Conservation (phyloP, 2,797 vertebrate genomes). For the Acanthis flammea region DNA sequence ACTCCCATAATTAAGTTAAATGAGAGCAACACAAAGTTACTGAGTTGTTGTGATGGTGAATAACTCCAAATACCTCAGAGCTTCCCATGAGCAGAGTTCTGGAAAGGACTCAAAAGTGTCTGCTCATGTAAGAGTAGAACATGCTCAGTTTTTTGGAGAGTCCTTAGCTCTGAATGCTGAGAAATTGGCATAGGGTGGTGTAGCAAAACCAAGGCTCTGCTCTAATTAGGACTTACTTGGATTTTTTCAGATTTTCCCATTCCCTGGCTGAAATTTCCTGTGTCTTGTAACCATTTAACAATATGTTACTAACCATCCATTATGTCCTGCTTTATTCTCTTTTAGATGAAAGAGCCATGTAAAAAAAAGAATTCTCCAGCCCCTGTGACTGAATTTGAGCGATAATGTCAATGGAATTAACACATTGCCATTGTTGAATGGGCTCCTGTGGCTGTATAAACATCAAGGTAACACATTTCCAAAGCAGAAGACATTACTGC, state of each 20-base stretch:
- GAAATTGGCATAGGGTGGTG: background rate
- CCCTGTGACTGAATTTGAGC: conserved; percentile 48
- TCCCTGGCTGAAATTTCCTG: conserved; percentile 3
- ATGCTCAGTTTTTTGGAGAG: background rate
- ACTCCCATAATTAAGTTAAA: background rate
- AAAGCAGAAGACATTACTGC: conserved; percentile 9
- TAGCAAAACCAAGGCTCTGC: background rate
- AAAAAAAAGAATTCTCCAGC: background rate
- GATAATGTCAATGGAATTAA: conserved; percentile 63
- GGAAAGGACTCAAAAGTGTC: background rate
- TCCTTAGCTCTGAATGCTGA: background rate
- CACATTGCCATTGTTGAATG: conserved; percentile 48
- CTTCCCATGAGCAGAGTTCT: background rate
- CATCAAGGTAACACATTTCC: conserved; percentile 51
- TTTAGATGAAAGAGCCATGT: conserved; percentile 53
- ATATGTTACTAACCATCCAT: conserved; percentile 46
- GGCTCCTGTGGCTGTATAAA: conserved; percentile 53
- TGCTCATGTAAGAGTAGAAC: background rate
- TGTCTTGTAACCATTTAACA: conserved; percentile 18
- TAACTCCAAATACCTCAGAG: background rate
- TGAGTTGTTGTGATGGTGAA: background rate
- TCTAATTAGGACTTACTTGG: background rate
- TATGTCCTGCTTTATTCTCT: conserved; percentile 48
- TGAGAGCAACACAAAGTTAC: background rate
- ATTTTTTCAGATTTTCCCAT: background rate